phyloP scores from a whole-genome alignment of 2,797 vertebrate genomes.

The Malacoctenus gilli region DNA sequence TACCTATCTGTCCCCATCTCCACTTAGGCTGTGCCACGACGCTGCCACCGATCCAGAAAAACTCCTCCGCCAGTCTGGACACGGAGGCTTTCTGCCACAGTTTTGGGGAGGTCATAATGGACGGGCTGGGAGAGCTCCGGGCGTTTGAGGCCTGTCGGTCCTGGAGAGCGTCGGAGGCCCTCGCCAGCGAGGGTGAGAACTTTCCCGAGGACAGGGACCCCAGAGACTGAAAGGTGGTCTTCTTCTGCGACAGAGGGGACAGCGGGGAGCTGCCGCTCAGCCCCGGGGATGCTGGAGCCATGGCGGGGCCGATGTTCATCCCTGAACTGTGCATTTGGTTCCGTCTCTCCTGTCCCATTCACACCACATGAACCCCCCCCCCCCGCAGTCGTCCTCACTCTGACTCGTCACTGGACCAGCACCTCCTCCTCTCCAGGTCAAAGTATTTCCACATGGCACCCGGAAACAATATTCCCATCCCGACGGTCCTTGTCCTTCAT shows the following conservation, averaged over 20 bases:
- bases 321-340: conserved; percentile 62
- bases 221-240: conserved; percentile 55
- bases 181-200: conserved; percentile 51
- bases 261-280: conserved; percentile 45
- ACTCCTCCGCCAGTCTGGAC: conserved; percentile 88
- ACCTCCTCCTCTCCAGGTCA: conserved; percentile 29
- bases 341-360: conserved; percentile 59
- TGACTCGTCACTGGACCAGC: conserved; percentile 27
- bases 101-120: conserved; percentile 81
- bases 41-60: conserved; percentile 92
- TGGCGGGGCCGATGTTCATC: conserved; percentile 70
- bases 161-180: conserved; percentile 18
- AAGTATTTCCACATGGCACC: conserved; percentile 19
- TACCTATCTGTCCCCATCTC: conserved; percentile 91
- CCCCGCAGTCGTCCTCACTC: conserved; percentile 16
- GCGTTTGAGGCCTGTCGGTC: conserved; percentile 32
- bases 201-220: conserved; percentile 63
- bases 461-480: conserved; percentile 25
- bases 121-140: conserved; percentile 52
- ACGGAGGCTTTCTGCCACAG: conserved; percentile 83
- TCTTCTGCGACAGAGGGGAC: conserved; percentile 56
- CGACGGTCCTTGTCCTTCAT: conserved; percentile 32
- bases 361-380: conserved; percentile 49
- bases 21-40: conserved; percentile 85
- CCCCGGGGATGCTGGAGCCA: conserved; percentile 70